phyloP scores from a whole-genome alignment of 2,888 invertebrate genomes.

The Petrolisthes cinctipes region DNA sequence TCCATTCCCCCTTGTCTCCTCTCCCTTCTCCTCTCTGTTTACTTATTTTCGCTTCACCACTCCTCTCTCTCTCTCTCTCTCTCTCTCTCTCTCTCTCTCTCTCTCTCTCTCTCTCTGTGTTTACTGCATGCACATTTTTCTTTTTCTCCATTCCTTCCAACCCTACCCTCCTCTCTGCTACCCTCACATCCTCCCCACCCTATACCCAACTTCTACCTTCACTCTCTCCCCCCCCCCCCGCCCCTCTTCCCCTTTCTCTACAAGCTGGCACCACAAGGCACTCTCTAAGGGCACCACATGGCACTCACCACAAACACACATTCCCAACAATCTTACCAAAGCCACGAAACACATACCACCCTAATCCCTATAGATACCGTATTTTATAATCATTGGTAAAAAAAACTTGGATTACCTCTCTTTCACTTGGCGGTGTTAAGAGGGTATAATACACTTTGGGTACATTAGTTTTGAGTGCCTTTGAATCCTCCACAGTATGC shows the following conservation, averaged over 20 bases:
- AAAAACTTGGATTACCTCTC: too few species aligned
- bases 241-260: not conserved
- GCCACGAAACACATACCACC: too few species aligned
- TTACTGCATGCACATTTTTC: not conserved
- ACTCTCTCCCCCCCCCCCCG: not conserved
- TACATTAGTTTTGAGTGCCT: too few species aligned
- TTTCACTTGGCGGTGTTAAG: too few species aligned
- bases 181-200: not conserved
- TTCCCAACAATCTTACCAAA: too few species aligned
- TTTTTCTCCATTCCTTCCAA: not conserved
- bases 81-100: constrained; percentile 20
- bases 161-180: not conserved
- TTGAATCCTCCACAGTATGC: too few species aligned
- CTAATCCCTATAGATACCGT: too few species aligned
- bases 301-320: too few species aligned
- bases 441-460: too few species aligned
- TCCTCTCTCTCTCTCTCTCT: not conserved
- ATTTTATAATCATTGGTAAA: too few species aligned
- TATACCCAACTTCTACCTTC: not conserved
- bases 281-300: too few species aligned
- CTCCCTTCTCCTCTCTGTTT: not conserved
- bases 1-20: not conserved
- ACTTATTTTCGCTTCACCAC: not conserved
- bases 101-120: constrained; percentile 8
- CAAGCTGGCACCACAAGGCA: too few species aligned